phyloP scores from a whole-genome alignment of 92 coral and sea anemone species.

The Parazoanthus darwini region DNA sequence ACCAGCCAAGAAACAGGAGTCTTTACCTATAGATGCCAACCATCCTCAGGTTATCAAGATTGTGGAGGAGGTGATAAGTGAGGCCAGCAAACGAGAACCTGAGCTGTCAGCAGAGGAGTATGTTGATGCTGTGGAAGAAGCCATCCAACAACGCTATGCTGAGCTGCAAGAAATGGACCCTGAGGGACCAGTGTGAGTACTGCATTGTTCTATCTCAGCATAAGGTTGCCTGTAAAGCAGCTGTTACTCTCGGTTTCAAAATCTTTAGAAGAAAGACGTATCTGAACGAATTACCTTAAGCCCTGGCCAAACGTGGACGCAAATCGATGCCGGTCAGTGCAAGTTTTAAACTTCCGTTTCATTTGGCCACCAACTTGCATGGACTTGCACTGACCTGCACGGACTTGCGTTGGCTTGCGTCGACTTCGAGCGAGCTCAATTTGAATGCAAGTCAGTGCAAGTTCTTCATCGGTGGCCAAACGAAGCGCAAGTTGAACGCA shows the following conservation, averaged over 20 bases:
- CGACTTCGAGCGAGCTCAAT: too few relatives aligned
- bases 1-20: conserved; percentile 43
- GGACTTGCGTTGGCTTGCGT: too few relatives aligned
- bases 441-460: too few relatives aligned
- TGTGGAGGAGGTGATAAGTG: conserved; percentile 77
- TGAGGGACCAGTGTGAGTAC: conserved; percentile 84
- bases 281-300: too few relatives aligned
- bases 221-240: too few relatives aligned
- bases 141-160: conserved; percentile 76
- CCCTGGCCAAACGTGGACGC: too few relatives aligned
- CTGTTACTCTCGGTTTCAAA: background rate
- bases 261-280: background rate
- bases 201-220: background rate
- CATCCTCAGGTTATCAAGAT: conserved; percentile 91
- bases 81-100: conserved; percentile 85
- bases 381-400: too few relatives aligned
- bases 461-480: too few relatives aligned
- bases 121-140: conserved; percentile 89
- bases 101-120: conserved; percentile 92
- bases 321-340: too few relatives aligned
- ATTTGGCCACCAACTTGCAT: too few relatives aligned
- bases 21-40: conserved; percentile 73
- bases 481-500: too few relatives aligned
- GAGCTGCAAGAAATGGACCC: conserved; percentile 72
- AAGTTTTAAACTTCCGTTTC: too few relatives aligned